Evolutionary conservation across 2,797 vertebrate genomes (phyloP).

Genomic region (Rhincodon typus): DNA sequence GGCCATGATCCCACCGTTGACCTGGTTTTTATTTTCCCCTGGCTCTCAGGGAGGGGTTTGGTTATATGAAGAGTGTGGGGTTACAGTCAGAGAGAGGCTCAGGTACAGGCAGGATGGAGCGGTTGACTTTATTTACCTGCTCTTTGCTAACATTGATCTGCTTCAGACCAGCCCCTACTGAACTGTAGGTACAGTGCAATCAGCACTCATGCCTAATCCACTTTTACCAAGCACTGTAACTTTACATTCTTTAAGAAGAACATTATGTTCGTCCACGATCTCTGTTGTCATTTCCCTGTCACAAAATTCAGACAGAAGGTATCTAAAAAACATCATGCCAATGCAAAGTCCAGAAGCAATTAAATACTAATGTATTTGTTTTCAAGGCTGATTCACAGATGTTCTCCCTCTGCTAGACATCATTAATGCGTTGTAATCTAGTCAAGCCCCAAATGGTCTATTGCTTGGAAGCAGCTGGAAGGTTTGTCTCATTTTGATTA

Average conservation of each 20-base stretch:
- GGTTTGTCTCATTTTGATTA: neutral
- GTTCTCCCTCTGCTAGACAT: neutral
- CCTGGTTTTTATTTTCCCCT: neutral
- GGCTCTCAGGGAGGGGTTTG: neutral
- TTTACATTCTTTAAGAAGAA: neutral
- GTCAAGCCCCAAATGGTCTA: too few species aligned
- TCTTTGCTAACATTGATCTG: neutral
- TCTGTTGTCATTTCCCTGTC: constrained; percentile 11
- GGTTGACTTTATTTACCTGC: neutral
- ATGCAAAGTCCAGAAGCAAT: neutral
- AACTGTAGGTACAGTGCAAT: neutral
- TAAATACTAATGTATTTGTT: constrained; percentile 30
- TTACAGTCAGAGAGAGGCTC: neutral
- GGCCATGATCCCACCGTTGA: accelerated
- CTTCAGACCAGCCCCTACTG: neutral
- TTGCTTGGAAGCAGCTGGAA: neutral
- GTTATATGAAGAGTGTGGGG: neutral
- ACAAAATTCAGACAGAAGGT: constrained; percentile 1
- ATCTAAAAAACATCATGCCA: constrained; percentile 8
- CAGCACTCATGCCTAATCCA: neutral
- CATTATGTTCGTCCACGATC: neutral
- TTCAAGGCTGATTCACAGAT: neutral
- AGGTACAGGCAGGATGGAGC: neutral
- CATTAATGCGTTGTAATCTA: neutral
- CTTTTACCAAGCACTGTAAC: constrained; percentile 19